Conservation (phyloP, 2,888 invertebrate species). For the Rotaria macrura region DNA sequence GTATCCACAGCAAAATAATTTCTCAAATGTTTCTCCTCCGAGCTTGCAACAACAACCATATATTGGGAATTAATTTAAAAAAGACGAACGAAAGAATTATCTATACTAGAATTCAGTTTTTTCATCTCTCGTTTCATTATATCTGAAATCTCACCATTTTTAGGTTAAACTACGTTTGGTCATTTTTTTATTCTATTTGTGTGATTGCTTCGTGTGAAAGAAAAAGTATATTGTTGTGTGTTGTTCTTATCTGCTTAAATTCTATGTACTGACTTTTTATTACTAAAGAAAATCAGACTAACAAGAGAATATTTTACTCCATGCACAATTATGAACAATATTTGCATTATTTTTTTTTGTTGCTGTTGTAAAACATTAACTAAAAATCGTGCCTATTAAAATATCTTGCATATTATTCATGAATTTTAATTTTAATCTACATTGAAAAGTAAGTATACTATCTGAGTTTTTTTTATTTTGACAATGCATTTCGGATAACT, state of each 20-base stretch:
- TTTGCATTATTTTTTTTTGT: not conserved
- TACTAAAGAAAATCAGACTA: not conserved
- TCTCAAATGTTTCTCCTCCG: not conserved
- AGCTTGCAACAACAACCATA: not conserved
- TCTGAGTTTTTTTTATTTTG: too few relatives aligned
- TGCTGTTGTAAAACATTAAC: not conserved
- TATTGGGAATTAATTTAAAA: too few relatives aligned
- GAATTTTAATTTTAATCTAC: too few relatives aligned
- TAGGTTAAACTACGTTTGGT: not conserved
- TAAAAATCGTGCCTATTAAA: not conserved
- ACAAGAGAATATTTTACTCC: not conserved
- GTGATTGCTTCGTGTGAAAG: not conserved
- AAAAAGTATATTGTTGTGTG: not conserved
- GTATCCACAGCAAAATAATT: constrained; percentile 16
- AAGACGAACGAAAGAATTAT: not conserved
- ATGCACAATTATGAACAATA: not conserved
- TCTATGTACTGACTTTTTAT: not conserved
- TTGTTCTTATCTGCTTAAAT: not conserved
- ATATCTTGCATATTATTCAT: too few relatives aligned
- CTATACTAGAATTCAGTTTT: not conserved
- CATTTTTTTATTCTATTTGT: not conserved
- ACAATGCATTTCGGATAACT: too few relatives aligned
- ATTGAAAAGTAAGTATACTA: too few relatives aligned
- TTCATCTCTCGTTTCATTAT: not conserved
- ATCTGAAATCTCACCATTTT: not conserved